These are phyloP conservation scores for Girardinus metallicus DNA, from an alignment of 2,797 vertebrate genomes.

Conservation along the genomic window DNA sequence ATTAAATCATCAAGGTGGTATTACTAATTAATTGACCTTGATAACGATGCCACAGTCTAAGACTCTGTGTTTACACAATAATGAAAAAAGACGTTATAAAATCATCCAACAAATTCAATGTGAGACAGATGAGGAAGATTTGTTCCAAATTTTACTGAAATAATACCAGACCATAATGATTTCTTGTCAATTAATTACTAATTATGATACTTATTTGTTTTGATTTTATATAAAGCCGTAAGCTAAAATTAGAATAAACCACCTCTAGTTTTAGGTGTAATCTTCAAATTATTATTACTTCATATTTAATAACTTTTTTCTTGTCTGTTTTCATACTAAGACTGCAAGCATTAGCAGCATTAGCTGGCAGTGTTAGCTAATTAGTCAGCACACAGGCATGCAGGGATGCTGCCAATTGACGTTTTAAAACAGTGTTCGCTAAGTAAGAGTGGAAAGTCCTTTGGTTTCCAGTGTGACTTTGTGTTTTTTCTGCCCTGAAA, in stretches of 20 bases:
- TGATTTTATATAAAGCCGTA: background rate
- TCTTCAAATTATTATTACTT: background rate
- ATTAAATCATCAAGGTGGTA: background rate
- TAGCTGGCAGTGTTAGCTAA: background rate
- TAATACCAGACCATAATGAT: background rate
- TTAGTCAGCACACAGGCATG: background rate
- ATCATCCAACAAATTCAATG: background rate
- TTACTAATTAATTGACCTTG: background rate
- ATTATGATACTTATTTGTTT: background rate
- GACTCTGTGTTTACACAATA: background rate
- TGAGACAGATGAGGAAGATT: background rate
- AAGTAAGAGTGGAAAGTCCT: background rate
- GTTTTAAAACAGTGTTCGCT: background rate
- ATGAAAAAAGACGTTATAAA: background rate
- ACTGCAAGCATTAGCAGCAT: background rate
- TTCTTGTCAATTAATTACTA: background rate
- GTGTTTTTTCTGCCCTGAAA: background rate
- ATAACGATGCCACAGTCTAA: background rate
- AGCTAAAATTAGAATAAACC: background rate
- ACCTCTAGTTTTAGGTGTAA: background rate
- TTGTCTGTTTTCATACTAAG: background rate
- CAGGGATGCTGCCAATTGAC: background rate
- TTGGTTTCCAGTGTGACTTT: background rate
- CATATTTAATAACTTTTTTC: background rate
- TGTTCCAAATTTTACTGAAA: background rate